A percentile compares a stretch with the other conserved stretches of the same genome.
Evolutionary conservation across 2,113 vertebrate genomes (phyloP).

Genomic region (Verasper variegatus): DNA sequence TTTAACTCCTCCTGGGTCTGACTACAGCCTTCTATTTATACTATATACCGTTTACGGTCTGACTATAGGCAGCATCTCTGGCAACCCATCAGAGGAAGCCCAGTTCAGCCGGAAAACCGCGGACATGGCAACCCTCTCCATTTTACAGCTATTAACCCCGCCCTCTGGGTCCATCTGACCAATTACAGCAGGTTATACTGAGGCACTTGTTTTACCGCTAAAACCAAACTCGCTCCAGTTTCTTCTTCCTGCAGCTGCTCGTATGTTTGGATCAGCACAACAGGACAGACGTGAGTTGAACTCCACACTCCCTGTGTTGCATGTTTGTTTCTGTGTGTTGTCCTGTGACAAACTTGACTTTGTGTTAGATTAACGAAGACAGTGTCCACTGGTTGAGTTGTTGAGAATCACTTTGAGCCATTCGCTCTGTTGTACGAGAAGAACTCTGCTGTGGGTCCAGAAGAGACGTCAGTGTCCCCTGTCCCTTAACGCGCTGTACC

Average conservation of each 20-base stretch:
- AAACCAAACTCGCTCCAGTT: conserved; percentile 54
- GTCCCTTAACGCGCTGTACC: neutral
- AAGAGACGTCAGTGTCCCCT: neutral
- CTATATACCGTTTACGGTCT: too few relatives aligned
- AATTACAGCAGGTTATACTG: conserved; percentile 55
- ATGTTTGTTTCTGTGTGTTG: too few relatives aligned
- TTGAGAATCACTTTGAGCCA: too few relatives aligned
- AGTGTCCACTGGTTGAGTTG: neutral
- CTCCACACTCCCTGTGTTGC: accelerated
- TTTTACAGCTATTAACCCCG: neutral
- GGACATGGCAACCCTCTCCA: neutral
- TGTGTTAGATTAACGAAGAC: neutral
- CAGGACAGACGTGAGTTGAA: conserved; percentile 6
- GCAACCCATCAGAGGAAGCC: too few relatives aligned
- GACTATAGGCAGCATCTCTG: too few relatives aligned
- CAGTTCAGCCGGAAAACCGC: neutral
- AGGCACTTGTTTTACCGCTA: conserved; percentile 74
- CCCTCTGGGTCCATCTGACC: conserved; percentile 23
- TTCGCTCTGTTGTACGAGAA: too few relatives aligned
- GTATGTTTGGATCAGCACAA: neutral
- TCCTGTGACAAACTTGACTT: too few relatives aligned
- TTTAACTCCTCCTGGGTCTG: too few relatives aligned
- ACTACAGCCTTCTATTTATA: too few relatives aligned
- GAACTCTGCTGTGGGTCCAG: too few relatives aligned
- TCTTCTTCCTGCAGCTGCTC: accelerated